Evolutionary conservation across 2,888 invertebrate species (phyloP), one percentile per base, ranked within the genome.

Genomic region (Diadegma fenestrale): DNA sequence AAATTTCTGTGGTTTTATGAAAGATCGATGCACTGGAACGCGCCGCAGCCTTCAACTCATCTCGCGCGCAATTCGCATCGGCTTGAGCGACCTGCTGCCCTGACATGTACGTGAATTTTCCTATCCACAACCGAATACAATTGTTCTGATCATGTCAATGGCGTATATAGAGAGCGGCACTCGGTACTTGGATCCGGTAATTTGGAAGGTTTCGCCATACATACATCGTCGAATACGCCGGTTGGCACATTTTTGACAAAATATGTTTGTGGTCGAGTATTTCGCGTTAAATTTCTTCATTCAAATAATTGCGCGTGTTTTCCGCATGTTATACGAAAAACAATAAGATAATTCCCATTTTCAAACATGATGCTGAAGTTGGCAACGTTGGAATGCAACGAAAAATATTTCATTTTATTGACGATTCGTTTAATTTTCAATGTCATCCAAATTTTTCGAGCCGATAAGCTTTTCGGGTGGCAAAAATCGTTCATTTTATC

Each of bases 1-100:
- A 88, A 88, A 87, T 87, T 89, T 84, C 88, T 69, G 69, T 85
- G 80, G 68, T 80, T 85, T 79, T 63, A 78, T 58, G 78, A 66
- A 86, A 88, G 84, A 89, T 88, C 82, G 86, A 88, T 88, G 84
- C 82, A 51, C 78, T 81, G 84, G 64, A 86, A 88, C 86, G 82
- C 64, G 51, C 61, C n/a, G 63, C 75, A 43, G 63, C 71, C 82
- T 79, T 82, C 64, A 75, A 63, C 37, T 19, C 41, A 30, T 63
- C 22, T 41, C 33, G 12, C 33, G 12, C 33, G 1, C 33, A 37
- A 69, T 48, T 71, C 71, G 33, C 76, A 48, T 64, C n/a, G 17
- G 54, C 3, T 43, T 7, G 17, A 41, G 58, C 17, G 43, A 58
- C n/a, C 17, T 58, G 8, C 22, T 58, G 8, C 22, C 17, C 19